phyloP scores from a whole-genome alignment of 2,888 invertebrate genomes.

The Ptycholaimellus sp. region DNA sequence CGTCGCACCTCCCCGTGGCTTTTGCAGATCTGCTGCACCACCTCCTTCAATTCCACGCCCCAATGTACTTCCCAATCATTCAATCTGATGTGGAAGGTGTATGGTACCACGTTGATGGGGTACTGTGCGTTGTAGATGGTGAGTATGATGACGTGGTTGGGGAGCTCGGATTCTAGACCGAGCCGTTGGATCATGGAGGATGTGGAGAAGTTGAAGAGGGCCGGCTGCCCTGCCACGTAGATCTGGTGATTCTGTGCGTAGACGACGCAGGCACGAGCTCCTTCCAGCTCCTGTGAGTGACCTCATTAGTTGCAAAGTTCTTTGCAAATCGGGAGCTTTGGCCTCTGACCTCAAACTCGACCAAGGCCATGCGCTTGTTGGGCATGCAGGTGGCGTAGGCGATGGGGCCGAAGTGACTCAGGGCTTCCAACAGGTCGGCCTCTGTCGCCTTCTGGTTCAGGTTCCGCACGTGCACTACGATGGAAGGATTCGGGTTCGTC shows the following conservation, averaged over 20 bases:
- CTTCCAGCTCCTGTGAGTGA: slow-evolving; percentile 8
- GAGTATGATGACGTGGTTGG: slow-evolving; percentile 84
- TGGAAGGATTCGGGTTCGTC: slow-evolving; percentile 29
- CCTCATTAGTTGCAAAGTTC: neutral
- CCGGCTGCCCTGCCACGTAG: slow-evolving; percentile 27
- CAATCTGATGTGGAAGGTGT: too few relatives aligned
- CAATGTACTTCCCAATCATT: slow-evolving; percentile 28
- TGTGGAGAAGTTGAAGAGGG: slow-evolving; percentile 31
- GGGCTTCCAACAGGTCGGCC: slow-evolving; percentile 30
- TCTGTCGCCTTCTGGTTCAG: slow-evolving; percentile 28
- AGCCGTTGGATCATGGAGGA: slow-evolving; percentile 21
- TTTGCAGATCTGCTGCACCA: slow-evolving; percentile 83
- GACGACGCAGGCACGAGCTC: slow-evolving; percentile 18
- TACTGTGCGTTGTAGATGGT: slow-evolving; percentile 94
- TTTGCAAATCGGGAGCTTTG: neutral
- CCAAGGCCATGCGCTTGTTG: slow-evolving; percentile 18
- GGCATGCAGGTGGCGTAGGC: slow-evolving; percentile 20
- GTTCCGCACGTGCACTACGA: slow-evolving; percentile 32
- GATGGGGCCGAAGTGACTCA: slow-evolving; percentile 31
- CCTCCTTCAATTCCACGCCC: slow-evolving; percentile 44
- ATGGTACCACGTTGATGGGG: slow-evolving; percentile 97
- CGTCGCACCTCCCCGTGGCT: slow-evolving; percentile 80
- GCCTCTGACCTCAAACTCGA: slow-evolving; percentile 18
- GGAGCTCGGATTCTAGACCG: slow-evolving; percentile 38
- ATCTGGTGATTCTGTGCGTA: slow-evolving; percentile 20